Evolutionary conservation across 2,888 invertebrate genomes (phyloP), one percentile per base, ranked within the genome.

Genomic region (Eudemis profundana): DNA sequence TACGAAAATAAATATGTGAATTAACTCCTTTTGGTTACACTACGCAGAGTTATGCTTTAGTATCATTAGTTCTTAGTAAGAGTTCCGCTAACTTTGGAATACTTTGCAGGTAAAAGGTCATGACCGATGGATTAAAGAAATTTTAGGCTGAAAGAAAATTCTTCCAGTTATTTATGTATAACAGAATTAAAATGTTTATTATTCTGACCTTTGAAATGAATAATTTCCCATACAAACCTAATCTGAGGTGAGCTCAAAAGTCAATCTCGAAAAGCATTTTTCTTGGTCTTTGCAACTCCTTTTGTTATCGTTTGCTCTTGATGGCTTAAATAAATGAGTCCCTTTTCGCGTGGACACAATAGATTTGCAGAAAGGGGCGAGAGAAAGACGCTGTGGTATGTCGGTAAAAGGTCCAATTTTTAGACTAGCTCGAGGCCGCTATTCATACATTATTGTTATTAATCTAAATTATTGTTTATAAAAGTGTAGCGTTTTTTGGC

Each of bases 261-360:
- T 27, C 3, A 56, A 15, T 27, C 23, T 7, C 8, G 17, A 19
- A 14, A 57, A 38, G n/a, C 46, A 54, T 15, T 44, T 17, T 54
- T 62, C 36, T 23, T 23, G 36, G 40, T 38, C 54, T 47, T 27
- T 27, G 27, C 27, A 38, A 54, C 29, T 44, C 44, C 17, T 60
- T 51, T 53, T 59, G 46, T 60, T 59, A 65, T 59, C 57, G 64
- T 44, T 63, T 56, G 49, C 42, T 17, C 64, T 57, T 60, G 65
- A 65, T 65, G 47, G 60, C 65, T 65, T 15, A 47, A 65, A 65
- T 65, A 65, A 65, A 65, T 65, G 65, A 53, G 47, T 65, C 65
- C 29, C 42, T 12, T 27, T 29, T 40, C 47, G 42, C 57, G 49
- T 57, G 50, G 51, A 46, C 60, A 65, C 65, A 65, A 65, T 60